Evolutionary conservation across 2,113 vertebrate genomes (phyloP).

Genomic region (Channa argus): DNA sequence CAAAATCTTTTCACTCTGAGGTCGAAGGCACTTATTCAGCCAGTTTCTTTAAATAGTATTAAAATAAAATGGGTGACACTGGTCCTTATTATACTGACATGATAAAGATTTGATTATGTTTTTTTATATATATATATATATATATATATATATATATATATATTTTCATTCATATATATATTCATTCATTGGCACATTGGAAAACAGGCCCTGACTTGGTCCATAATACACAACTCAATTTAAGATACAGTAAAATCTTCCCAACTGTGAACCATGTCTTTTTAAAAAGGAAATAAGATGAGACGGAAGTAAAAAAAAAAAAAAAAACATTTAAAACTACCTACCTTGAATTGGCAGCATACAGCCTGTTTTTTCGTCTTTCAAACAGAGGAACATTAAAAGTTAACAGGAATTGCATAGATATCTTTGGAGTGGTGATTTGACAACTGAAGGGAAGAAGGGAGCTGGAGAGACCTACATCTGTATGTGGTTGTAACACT

Average conservation of each 20-base stretch:
- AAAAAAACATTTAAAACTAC: constrained; percentile 15
- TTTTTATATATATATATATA: no score
- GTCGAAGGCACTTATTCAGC: constrained; percentile 78
- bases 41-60: constrained; percentile 38
- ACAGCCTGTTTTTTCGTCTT: constrained; percentile 46
- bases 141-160: no score
- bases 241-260: constrained; percentile 29
- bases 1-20: constrained; percentile 63
- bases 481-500: background rate
- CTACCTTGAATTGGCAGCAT: constrained; percentile 41
- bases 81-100: constrained; percentile 2
- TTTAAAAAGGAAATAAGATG: constrained; percentile 13
- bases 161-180: constrained; percentile 27
- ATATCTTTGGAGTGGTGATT: constrained; percentile 33
- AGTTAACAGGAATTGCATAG: constrained; percentile 76
- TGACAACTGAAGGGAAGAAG: background rate
- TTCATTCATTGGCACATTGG: constrained; percentile 52
- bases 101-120: background rate
- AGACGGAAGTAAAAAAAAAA: background rate
- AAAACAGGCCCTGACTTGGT: constrained; percentile 60
- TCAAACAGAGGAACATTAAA: constrained; percentile 23
- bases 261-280: background rate
- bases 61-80: constrained; percentile 23
- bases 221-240: constrained; percentile 53
- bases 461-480: background rate